Conservation (phyloP, 2,888 invertebrate species). For the Sabatieria punctata region DNA sequence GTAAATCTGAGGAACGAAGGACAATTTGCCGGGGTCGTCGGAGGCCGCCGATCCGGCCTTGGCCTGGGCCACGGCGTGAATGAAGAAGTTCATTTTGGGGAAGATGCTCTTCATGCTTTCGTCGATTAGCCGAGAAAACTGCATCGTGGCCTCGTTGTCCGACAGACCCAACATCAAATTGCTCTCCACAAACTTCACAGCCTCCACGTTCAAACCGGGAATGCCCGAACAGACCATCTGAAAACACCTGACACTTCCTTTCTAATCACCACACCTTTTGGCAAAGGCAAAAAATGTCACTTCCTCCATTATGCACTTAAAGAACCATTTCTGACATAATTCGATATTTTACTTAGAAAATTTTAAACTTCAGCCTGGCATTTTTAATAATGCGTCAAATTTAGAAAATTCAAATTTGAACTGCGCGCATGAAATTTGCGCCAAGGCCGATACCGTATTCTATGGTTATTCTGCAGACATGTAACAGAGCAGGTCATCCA, state of each 20-base stretch:
- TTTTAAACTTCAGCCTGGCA: no score
- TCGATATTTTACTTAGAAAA: background rate
- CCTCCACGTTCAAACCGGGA: constrained; percentile 71
- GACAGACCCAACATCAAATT: constrained; percentile 71
- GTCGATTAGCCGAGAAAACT: constrained; percentile 55
- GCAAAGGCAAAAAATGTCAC: background rate
- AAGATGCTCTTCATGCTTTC: constrained; percentile 66
- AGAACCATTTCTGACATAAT: background rate
- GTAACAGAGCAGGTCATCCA: no score
- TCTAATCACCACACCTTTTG: background rate
- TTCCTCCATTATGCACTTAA: background rate
- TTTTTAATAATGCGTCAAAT: no score
- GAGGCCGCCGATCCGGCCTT: background rate
- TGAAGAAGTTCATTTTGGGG: constrained; percentile 84
- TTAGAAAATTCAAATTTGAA: no score
- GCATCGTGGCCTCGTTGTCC: constrained; percentile 75
- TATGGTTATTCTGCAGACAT: no score
- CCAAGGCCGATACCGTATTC: no score
- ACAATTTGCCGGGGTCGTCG: constrained; percentile 43
- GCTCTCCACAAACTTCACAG: constrained; percentile 74
- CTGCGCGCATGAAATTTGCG: no score
- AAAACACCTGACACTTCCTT: background rate
- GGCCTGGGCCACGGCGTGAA: constrained; percentile 85
- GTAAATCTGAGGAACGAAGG: constrained; percentile 82
- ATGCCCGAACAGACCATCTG: constrained; percentile 82